Conservation (phyloP, 2,888 invertebrate genomes). For the Clusia tigrina region DNA sequence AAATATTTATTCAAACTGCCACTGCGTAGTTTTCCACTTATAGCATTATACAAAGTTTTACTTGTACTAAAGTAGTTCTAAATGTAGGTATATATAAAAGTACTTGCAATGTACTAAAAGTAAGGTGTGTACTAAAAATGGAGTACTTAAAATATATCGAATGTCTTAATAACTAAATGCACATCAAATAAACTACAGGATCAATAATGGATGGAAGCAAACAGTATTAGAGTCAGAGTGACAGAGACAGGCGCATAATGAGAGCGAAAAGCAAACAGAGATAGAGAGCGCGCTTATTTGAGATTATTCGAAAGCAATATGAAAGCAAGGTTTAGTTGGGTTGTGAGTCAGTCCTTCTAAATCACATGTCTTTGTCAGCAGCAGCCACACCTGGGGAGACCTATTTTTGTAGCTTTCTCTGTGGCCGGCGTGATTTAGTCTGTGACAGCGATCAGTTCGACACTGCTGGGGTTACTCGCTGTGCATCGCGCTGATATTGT, state of each 20-base stretch:
- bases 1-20: too few relatives aligned
- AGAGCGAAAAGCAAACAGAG: not conserved
- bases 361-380: too few relatives aligned
- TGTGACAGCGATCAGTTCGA: constrained; percentile 56
- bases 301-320: not conserved
- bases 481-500: constrained; percentile 15
- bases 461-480: constrained; percentile 28
- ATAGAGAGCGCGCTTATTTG: not conserved
- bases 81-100: not conserved
- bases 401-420: not conserved
- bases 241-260: not conserved
- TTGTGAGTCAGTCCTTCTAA: constrained; percentile 14
- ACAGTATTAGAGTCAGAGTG: not conserved
- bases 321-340: not conserved
- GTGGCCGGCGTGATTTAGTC: constrained; percentile 35
- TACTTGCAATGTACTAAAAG: not conserved
- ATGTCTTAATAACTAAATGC: not conserved
- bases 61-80: not conserved
- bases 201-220: not conserved
- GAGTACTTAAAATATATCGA: too few relatives aligned
- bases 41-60: constrained; percentile 5
- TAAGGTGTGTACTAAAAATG: not conserved
- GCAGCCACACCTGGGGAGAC: too few relatives aligned
- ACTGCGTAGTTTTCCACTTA: not conserved
- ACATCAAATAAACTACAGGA: not conserved